These are phyloP conservation scores for Calonectris borealis DNA, from an alignment of 2,113 vertebrate species.

Conservation along the genomic window DNA sequence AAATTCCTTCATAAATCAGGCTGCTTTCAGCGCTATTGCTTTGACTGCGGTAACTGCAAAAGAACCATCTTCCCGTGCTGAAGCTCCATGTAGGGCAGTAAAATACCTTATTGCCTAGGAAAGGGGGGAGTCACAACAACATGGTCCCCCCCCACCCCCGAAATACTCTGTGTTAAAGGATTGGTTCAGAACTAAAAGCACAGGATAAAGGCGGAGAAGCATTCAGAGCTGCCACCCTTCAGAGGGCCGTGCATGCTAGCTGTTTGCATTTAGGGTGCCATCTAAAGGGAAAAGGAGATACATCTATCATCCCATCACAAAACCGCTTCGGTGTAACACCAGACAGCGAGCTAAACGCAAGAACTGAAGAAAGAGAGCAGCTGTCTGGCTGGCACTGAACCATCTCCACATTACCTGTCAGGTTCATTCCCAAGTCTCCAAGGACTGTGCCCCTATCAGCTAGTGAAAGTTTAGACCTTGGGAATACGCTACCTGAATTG, in stretches of 20 bases:
- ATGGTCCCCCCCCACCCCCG: neutral
- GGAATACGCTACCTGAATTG: neutral
- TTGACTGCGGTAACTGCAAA: neutral
- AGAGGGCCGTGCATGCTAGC: rapidly evolving
- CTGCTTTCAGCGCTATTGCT: neutral
- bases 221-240: neutral
- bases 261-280: neutral
- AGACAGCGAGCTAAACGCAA: neutral
- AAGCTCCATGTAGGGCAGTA: neutral
- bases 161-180: neutral
- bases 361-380: neutral
- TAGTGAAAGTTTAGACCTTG: constrained; percentile 19
- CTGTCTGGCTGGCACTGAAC: neutral
- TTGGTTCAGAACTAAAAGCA: neutral
- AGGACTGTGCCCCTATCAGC: neutral
- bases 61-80: neutral
- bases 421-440: neutral
- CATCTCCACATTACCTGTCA: constrained; percentile 1
- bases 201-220: neutral
- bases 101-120: neutral
- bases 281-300: neutral
- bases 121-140: neutral
- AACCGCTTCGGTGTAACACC: neutral
- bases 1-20: neutral
- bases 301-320: neutral